These are phyloP conservation scores for Oxytorus armatus DNA, from an alignment of 2,888 invertebrate genomes.

Conservation along the genomic window DNA sequence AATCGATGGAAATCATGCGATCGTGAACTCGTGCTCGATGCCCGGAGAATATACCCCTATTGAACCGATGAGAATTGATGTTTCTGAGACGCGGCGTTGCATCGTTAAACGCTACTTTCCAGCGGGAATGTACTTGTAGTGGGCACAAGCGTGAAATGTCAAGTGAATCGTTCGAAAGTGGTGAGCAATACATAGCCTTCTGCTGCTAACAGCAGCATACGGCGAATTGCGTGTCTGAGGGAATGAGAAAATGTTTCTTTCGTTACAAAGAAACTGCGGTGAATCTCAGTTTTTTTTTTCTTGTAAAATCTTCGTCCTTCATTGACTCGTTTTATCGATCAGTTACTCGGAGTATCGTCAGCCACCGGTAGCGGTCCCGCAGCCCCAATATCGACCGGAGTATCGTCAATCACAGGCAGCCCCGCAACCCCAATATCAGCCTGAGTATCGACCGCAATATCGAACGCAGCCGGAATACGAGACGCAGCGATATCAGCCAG, in stretches of 20 bases:
- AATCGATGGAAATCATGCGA: neutral
- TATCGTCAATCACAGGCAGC: conserved; percentile 70
- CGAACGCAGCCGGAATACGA: conserved; percentile 82
- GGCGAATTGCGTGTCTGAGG: conserved; percentile 67
- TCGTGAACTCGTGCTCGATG: neutral
- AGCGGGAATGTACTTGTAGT: conserved; percentile 40
- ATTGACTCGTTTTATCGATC: conserved; percentile 2
- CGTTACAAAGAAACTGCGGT: neutral
- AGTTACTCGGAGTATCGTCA: conserved; percentile 64
- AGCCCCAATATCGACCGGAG: conserved; percentile 53
- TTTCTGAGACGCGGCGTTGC: conserved; percentile 41
- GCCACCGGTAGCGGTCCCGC: conserved; percentile 6
- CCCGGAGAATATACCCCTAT: neutral
- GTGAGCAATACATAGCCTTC: conserved; percentile 44
- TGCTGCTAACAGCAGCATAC: conserved; percentile 11
- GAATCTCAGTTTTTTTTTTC: conserved; percentile 7
- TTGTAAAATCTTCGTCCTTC: neutral
- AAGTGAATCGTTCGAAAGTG: conserved; percentile 78
- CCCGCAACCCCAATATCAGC: conserved; percentile 71
- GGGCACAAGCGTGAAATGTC: conserved; percentile 76
- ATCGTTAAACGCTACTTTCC: conserved; percentile 61
- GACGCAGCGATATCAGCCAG: conserved; percentile 77
- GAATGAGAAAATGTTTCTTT: conserved; percentile 26
- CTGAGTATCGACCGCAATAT: conserved; percentile 81
- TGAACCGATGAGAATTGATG: conserved; percentile 43